phyloP scores from a whole-genome alignment of 2,888 invertebrate genomes.

The Troides oblongomaculatus region DNA sequence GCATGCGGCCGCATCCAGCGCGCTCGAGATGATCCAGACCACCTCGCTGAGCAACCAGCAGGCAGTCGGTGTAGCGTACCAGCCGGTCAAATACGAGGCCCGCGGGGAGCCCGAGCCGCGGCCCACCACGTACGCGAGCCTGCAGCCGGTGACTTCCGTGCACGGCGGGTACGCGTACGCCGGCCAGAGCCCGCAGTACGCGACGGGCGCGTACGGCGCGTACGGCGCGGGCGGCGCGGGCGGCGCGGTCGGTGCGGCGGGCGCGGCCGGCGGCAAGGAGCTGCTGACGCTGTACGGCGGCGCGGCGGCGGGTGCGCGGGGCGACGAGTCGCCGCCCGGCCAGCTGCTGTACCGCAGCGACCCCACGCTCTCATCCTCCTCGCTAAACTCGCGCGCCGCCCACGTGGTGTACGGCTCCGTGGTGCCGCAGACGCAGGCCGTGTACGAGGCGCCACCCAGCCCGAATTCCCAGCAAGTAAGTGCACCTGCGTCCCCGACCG shows the following conservation, averaged over 20 bases:
- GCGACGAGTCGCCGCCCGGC: slow-evolving; percentile 77
- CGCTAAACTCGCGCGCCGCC: slow-evolving; percentile 74
- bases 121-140: slow-evolving; percentile 80
- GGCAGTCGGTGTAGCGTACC: slow-evolving; percentile 64
- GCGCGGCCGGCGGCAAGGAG: slow-evolving; percentile 38
- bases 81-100: slow-evolving; percentile 69
- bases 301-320: slow-evolving; percentile 37
- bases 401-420: slow-evolving; percentile 73
- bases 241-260: slow-evolving; percentile 37
- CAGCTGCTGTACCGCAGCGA: slow-evolving; percentile 82
- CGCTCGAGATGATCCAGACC: slow-evolving; percentile 68
- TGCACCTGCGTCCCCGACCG: too few relatives aligned
- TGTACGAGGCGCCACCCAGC: slow-evolving; percentile 79
- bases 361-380: slow-evolving; percentile 83
- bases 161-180: slow-evolving; percentile 64
- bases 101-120: slow-evolving; percentile 61
- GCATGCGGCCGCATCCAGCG: slow-evolving; percentile 48
- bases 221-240: slow-evolving; percentile 36
- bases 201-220: slow-evolving; percentile 52
- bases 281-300: slow-evolving; percentile 33
- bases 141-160: slow-evolving; percentile 82
- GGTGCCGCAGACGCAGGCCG: slow-evolving; percentile 66
- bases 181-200: slow-evolving; percentile 57
- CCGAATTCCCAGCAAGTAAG: slow-evolving; percentile 79
- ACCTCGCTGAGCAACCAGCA: slow-evolving; percentile 66